Conservation (phyloP, 1,140 invertebrate genomes). For the Eurosta solidaginis region DNA sequence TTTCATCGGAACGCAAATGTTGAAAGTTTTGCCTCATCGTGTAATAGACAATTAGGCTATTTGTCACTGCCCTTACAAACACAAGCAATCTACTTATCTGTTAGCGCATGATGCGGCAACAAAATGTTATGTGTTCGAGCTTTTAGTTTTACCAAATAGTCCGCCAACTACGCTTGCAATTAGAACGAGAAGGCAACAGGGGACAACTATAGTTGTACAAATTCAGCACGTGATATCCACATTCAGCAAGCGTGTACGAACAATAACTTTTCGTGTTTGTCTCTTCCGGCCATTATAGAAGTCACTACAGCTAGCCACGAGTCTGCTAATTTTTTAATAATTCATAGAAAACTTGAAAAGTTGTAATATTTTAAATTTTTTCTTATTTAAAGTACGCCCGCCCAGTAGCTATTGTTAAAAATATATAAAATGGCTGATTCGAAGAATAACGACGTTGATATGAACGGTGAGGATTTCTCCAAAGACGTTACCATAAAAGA, state of each 20-base stretch:
- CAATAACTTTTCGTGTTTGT: conserved; percentile 26
- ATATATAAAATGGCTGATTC: conserved; percentile 48
- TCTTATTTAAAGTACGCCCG: conserved; percentile 28
- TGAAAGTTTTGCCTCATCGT: too few species aligned
- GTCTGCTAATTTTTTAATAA: conserved; percentile 21
- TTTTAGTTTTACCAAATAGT: too few species aligned
- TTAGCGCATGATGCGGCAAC: too few species aligned
- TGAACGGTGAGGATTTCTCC: conserved; percentile 70
- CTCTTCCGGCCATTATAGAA: conserved; percentile 51
- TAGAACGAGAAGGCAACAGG: neutral
- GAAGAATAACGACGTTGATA: conserved; percentile 51
- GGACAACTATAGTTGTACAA: neutral
- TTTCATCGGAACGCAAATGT: too few species aligned
- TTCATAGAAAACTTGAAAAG: neutral
- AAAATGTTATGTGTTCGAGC: too few species aligned
- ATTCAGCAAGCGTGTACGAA: conserved; percentile 17
- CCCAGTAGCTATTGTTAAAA: conserved; percentile 23
- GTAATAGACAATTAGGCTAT: too few species aligned
- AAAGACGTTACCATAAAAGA: conserved; percentile 67
- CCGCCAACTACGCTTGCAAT: too few species aligned
- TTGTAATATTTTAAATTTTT: conserved; percentile 34
- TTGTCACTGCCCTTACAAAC: too few species aligned
- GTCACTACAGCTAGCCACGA: conserved; percentile 39
- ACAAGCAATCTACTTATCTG: too few species aligned
- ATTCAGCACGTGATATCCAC: conserved; percentile 22